Conservation (phyloP, 2,113 vertebrate species). For the Benitochromis conjunctus region DNA sequence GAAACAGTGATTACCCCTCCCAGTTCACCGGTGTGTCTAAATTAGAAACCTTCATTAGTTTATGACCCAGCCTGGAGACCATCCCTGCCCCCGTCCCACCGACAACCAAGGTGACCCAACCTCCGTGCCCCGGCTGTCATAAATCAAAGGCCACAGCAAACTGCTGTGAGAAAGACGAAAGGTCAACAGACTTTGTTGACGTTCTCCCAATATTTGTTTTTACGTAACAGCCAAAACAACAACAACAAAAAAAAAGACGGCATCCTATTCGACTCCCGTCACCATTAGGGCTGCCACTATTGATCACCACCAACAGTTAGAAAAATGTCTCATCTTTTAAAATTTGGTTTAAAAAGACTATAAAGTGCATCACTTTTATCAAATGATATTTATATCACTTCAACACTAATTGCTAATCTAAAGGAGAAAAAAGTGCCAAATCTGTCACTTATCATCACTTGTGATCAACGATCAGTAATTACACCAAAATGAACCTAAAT, state of each 20-base stretch:
- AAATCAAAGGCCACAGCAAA: conserved; percentile 63
- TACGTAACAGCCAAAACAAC: conserved; percentile 32
- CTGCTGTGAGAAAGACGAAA: conserved; percentile 70
- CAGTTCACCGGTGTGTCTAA: conserved; percentile 71
- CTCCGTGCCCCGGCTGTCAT: conserved; percentile 55
- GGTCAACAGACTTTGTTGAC: conserved; percentile 77
- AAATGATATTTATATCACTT: not conserved
- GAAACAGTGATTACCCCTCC: conserved; percentile 74
- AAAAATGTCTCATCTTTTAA: not conserved
- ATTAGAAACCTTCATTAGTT: conserved; percentile 77
- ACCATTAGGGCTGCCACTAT: not conserved
- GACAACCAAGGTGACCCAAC: conserved; percentile 65
- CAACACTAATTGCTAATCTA: not conserved
- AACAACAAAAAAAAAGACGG: not conserved
- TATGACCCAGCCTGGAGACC: conserved; percentile 61
- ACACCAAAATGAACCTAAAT: not conserved
- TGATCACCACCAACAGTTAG: not conserved
- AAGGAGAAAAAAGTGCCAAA: not conserved
- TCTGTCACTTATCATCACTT: not conserved
- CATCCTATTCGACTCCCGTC: not conserved
- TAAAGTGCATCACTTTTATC: not conserved
- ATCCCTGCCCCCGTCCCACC: conserved; percentile 52
- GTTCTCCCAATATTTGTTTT: conserved; percentile 60
- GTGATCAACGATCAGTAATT: not conserved
- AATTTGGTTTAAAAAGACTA: not conserved